These are phyloP conservation scores for Lepus timidus DNA, from an alignment of 2,113 vertebrate species.

Conservation along the genomic window DNA sequence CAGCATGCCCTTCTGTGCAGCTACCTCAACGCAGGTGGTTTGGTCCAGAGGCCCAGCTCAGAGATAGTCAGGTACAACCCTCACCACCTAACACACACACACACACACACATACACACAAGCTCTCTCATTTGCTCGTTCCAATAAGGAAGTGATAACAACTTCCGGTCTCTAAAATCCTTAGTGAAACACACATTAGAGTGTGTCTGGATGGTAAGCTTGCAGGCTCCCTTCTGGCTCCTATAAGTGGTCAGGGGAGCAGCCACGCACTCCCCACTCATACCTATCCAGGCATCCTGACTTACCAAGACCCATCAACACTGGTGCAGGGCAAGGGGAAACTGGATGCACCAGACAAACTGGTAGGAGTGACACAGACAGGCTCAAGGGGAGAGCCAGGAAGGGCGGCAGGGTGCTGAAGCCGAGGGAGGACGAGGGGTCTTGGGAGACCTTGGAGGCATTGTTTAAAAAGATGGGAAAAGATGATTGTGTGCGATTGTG, in stretches of 20 bases:
- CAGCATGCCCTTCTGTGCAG: no score
- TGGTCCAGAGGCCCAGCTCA: background rate
- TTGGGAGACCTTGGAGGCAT: background rate
- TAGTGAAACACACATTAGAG: background rate
- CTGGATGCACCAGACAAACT: background rate
- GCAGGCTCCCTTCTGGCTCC: background rate
- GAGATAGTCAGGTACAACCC: background rate
- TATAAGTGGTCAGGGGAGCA: background rate
- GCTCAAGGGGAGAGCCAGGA: background rate
- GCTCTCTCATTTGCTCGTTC: background rate
- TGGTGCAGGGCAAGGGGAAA: background rate
- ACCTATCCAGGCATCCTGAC: background rate
- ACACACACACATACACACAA: background rate
- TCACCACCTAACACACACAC: no score
- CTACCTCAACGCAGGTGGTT: background rate
- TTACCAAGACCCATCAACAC: background rate
- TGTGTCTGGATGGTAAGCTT: background rate
- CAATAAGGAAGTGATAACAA: background rate
- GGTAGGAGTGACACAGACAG: background rate
- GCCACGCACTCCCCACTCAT: background rate
- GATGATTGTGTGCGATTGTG: background rate
- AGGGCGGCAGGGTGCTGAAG: background rate
- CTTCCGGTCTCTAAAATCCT: constrained; percentile 13
- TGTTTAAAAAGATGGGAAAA: background rate
- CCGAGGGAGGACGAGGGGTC: background rate